Evolutionary conservation across 2,797 vertebrate species (phyloP), one percentile per base, ranked within the genome.

Genomic region (Catostomus latipinnis): DNA sequence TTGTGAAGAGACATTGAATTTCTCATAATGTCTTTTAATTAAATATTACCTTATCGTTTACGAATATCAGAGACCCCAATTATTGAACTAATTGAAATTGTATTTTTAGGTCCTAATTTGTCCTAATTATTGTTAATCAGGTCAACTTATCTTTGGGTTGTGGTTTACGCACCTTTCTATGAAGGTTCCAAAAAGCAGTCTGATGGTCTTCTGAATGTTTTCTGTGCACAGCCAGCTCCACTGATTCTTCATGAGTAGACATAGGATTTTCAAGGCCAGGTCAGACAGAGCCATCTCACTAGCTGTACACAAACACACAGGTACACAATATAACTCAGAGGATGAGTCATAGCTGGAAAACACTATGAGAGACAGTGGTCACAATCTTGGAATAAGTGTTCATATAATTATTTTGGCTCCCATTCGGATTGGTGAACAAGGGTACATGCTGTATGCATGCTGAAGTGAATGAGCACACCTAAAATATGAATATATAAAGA

Each of bases 161-260:
- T 43, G 12, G 43, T 65, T 34, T 13, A 71, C 82, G 22, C 88
- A 98, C 97, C 97, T 96, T 89, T 99, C 94, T 72, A 99, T 90
- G 0, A 98, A 90, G 11, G 96, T 98, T 71, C 97, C 97, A 4
- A 97, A 99, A 72, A 97, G 81, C 72, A 99, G 87, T 63, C 89
- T 91, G 77, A 96, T 88, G 67, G 94, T 90, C 86, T 90, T 96
- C 90, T 97, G 96, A 60, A 97, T 83, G 86, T 95, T 96, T 78
- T 98, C 95, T 0, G 94, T 96, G 89, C 97, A 98, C 2, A 99
- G 85, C 97, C 97, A 99, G 86, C 92, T 94, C 97, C 97, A 99
- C 82, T 96, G 97, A 69, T 96, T 93, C 89, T 91, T 92, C 90
- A 97, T 92, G 84, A 98, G 88, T 88, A 99, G 82, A 70, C 94